These are phyloP conservation scores for Acrocephalus kingi DNA, from an alignment of 2,113 vertebrate species.

Conservation along the genomic window DNA sequence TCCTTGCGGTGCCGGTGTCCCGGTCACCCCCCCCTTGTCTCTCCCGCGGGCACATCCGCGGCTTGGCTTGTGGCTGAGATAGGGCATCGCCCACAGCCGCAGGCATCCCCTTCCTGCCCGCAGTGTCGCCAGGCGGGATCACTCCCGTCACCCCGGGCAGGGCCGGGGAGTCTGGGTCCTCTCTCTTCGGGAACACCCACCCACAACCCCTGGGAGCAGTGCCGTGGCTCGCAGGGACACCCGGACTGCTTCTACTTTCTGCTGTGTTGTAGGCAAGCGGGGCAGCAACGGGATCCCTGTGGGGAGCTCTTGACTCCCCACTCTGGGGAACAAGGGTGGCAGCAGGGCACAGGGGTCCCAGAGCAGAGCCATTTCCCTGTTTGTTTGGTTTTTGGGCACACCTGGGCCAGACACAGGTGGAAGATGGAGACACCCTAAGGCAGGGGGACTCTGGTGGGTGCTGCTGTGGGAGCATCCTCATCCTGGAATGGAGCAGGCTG, in stretches of 20 bases:
- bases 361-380: not conserved
- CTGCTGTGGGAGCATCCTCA: not conserved
- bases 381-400: not conserved
- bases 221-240: not conserved
- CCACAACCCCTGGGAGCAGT: accelerated
- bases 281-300: accelerated
- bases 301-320: accelerated
- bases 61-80: constrained; percentile 38
- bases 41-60: not conserved
- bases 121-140: accelerated
- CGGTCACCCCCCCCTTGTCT: not conserved
- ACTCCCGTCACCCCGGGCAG: not conserved
- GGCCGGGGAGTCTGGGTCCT: not conserved
- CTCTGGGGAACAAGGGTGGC: not conserved
- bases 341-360: accelerated
- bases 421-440: not conserved
- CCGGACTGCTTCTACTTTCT: not conserved
- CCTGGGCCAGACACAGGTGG: accelerated
- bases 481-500: not conserved
- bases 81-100: not conserved
- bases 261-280: not conserved
- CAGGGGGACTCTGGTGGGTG: not conserved
- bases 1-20: not conserved
- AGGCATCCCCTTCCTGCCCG: not conserved
- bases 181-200: not conserved